Evolutionary conservation across 2,113 vertebrate genomes (phyloP).

Genomic region (Poeciliopsis occidentalis): DNA sequence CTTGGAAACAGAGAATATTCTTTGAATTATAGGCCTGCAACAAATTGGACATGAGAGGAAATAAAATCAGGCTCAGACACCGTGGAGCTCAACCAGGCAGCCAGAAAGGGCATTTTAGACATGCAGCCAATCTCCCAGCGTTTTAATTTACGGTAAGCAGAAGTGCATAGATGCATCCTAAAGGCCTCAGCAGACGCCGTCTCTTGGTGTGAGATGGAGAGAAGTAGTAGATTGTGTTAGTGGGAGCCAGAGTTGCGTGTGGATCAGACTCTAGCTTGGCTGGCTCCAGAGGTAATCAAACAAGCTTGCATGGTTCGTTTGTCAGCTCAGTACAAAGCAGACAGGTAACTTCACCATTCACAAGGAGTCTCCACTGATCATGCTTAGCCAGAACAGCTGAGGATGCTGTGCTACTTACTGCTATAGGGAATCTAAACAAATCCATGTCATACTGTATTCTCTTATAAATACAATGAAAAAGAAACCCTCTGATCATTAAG

Average conservation of each 20-base stretch:
- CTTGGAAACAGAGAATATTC: conserved; percentile 57
- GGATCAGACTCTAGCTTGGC: conserved; percentile 73
- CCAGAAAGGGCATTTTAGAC: conserved; percentile 69
- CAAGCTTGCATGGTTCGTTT: conserved; percentile 73
- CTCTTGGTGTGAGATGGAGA: conserved; percentile 60
- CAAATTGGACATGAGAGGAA: conserved; percentile 67
- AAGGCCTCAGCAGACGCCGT: conserved; percentile 49
- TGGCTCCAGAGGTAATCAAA: conserved; percentile 78
- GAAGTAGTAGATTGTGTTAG: conserved; percentile 73
- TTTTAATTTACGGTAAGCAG: conserved; percentile 80
- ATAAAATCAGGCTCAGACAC: conserved; percentile 69
- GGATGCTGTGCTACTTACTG: conserved; percentile 4
- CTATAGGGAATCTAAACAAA: conserved; percentile 2
- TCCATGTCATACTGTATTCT: neutral
- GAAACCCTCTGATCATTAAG: conserved; percentile 6
- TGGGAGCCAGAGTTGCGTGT: conserved; percentile 59
- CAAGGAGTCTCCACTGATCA: conserved; percentile 60
- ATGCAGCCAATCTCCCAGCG: conserved; percentile 65
- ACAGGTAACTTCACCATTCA: conserved; percentile 71
- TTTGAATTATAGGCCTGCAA: conserved; percentile 67
- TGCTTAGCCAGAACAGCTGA: conserved; percentile 41
- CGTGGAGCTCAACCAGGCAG: conserved; percentile 60
- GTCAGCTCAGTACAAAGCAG: conserved; percentile 62
- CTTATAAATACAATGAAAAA: neutral
- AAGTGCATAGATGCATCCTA: conserved; percentile 67